These are phyloP conservation scores for Ranitomeya imitator DNA, from an alignment of 2,113 vertebrate species.

Conservation along the genomic window DNA sequence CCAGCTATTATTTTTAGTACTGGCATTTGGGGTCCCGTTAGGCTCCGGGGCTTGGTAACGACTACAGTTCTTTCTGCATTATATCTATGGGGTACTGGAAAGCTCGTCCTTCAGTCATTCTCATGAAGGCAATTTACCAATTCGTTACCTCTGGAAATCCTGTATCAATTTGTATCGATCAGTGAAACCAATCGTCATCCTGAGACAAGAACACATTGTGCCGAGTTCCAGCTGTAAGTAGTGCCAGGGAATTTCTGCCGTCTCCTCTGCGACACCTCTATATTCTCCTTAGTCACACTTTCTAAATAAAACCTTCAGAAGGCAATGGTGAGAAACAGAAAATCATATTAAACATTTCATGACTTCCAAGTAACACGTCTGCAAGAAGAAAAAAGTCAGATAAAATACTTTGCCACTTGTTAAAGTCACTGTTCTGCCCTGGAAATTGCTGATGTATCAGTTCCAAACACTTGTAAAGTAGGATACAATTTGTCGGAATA, in stretches of 20 bases:
- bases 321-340: conserved; percentile 39
- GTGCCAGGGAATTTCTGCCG: not conserved
- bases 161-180: too few relatives aligned
- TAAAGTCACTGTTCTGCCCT: conserved; percentile 46
- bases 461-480: conserved; percentile 44
- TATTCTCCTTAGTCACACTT: conserved; percentile 46
- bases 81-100: too few relatives aligned
- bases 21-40: too few relatives aligned
- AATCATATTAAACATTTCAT: conserved; percentile 49
- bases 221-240: not conserved
- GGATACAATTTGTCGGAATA: conserved; percentile 50
- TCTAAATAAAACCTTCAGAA: conserved; percentile 52
- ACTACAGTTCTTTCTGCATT: too few relatives aligned
- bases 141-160: not conserved
- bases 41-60: too few relatives aligned
- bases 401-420: conserved; percentile 42
- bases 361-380: conserved; percentile 53
- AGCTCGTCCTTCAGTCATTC: not conserved
- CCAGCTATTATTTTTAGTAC: too few relatives aligned
- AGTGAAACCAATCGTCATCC: not conserved
- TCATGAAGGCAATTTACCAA: not conserved
- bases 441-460: conserved; percentile 51
- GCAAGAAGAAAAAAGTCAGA: conserved; percentile 24
- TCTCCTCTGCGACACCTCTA: not conserved
- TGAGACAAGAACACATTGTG: not conserved